Evolutionary conservation across 2,113 vertebrate species (phyloP).

Genomic region (Ia io): DNA sequence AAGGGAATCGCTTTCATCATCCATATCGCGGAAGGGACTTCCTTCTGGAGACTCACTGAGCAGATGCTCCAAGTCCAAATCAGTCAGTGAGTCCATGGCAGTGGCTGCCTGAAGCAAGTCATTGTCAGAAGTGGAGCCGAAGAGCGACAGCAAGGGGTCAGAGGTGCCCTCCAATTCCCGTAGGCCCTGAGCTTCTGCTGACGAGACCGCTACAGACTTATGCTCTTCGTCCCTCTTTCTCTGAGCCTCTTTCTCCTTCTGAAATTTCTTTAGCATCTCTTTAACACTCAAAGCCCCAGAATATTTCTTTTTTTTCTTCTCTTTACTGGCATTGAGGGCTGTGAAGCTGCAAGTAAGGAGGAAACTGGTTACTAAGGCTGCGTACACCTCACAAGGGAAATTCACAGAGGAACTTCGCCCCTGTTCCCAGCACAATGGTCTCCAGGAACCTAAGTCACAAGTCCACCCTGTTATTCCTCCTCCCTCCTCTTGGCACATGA

Average conservation of each 20-base stretch:
- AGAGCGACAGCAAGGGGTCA: constrained; percentile 88
- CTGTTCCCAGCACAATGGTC: constrained; percentile 16
- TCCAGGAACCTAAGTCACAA: constrained; percentile 47
- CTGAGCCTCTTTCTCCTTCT: constrained; percentile 91
- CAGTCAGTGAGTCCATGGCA: constrained; percentile 85
- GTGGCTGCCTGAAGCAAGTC: constrained; percentile 91
- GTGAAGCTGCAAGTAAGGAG: constrained; percentile 75
- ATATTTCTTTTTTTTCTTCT: constrained; percentile 89
- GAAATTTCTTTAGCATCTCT: constrained; percentile 94
- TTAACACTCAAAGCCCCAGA: constrained; percentile 86
- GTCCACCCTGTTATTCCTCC: constrained; percentile 53
- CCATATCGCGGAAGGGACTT: constrained; percentile 81
- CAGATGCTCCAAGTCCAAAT: constrained; percentile 89
- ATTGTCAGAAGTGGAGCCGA: constrained; percentile 86
- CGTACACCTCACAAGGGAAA: background rate
- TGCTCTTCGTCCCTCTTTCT: constrained; percentile 80
- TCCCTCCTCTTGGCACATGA: constrained; percentile 51
- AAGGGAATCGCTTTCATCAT: constrained; percentile 79
- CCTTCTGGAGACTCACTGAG: constrained; percentile 85
- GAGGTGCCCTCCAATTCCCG: constrained; percentile 78
- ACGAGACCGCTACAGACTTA: constrained; percentile 39
- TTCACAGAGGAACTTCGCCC: background rate
- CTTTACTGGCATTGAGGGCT: constrained; percentile 82
- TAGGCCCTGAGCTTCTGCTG: constrained; percentile 57
- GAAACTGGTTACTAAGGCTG: background rate